A percentile compares a stretch with the other conserved stretches of the same genome.
phyloP scores from a whole-genome alignment of 2,113 vertebrate genomes.

The Pelusios castaneus region DNA sequence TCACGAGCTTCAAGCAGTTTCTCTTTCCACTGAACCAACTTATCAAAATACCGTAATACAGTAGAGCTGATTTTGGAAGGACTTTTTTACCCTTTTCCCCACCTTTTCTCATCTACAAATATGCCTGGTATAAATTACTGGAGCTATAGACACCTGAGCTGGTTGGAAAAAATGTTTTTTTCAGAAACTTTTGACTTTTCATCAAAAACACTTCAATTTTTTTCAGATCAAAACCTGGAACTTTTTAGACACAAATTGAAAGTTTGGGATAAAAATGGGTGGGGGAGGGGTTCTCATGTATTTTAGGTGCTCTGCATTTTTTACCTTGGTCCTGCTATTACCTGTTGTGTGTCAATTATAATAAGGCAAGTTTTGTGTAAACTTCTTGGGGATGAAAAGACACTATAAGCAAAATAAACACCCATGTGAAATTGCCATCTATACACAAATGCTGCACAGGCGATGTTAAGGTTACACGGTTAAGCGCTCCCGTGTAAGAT shows the following conservation, averaged over 20 bases:
- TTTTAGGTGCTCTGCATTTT: rapidly evolving
- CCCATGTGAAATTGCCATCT: rapidly evolving
- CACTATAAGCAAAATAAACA: not conserved
- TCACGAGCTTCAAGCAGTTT: not conserved
- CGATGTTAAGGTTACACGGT: not conserved
- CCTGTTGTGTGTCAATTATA: rapidly evolving
- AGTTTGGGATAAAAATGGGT: not conserved
- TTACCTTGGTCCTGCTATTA: not conserved
- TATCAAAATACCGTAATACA: not conserved
- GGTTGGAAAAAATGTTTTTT: not conserved
- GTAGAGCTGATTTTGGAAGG: not conserved
- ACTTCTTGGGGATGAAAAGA: not conserved
- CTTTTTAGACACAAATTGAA: not conserved
- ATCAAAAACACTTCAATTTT: not conserved
- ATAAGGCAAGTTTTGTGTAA: not conserved
- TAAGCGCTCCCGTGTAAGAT: not conserved
- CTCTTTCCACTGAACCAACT: not conserved
- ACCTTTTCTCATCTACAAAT: not conserved
- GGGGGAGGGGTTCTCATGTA: too few relatives aligned
- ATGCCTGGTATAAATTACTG: not conserved
- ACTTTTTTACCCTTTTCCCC: not conserved
- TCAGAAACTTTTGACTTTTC: not conserved
- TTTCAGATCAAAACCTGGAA: rapidly evolving
- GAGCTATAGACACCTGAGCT: not conserved
- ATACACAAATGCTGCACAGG: rapidly evolving